Conservation (phyloP, 2,888 invertebrate genomes). For the Dryocosmus kuriphilus region DNA sequence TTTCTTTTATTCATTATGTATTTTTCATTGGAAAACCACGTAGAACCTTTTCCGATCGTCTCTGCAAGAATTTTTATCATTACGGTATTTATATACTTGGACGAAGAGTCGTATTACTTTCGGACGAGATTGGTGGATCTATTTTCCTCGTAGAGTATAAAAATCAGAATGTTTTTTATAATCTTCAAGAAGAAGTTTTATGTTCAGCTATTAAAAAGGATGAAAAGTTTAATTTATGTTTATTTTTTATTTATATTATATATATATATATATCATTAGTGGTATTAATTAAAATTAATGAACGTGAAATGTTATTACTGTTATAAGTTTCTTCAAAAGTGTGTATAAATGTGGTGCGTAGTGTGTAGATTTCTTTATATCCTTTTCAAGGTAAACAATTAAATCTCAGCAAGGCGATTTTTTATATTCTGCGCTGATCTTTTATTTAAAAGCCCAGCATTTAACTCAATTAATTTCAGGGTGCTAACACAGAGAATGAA, state of each 20-base stretch:
- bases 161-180: background rate
- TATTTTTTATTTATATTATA: too few relatives aligned
- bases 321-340: too few relatives aligned
- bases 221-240: background rate
- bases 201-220: background rate
- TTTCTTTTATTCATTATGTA: background rate
- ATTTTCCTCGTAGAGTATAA: conserved; percentile 27
- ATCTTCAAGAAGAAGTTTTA: background rate
- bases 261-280: background rate
- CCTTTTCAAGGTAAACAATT: background rate
- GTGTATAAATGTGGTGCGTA: too few relatives aligned
- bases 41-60: background rate
- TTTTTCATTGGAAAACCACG: background rate
- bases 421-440: background rate
- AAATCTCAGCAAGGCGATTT: background rate
- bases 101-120: conserved; percentile 12
- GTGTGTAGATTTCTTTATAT: background rate
- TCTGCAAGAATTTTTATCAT: background rate
- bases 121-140: conserved; percentile 21
- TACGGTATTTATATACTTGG: background rate
- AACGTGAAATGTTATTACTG: background rate
- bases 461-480: conserved; percentile 6
- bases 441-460: conserved; percentile 13
- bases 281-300: background rate
- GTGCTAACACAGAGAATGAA: background rate